Percentiles rank a stretch among this genome's conserved stretches.
Conservation (phyloP, 2,113 vertebrate genomes). For the Ictalurus punctatus region DNA sequence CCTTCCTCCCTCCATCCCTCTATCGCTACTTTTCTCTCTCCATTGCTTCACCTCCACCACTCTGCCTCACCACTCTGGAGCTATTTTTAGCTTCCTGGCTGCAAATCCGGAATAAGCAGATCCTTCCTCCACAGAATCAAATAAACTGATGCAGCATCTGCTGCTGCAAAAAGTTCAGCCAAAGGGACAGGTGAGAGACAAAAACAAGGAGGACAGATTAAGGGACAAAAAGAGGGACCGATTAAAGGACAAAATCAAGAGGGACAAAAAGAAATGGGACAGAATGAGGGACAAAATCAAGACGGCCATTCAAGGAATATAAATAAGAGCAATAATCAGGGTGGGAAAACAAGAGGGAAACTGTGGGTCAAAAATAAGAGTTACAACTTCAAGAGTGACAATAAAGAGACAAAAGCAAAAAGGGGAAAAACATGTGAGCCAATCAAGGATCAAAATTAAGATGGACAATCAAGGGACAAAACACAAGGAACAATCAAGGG, state of each 20-base stretch:
- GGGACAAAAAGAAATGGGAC: neutral
- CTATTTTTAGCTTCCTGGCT: constrained; percentile 34
- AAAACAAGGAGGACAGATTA: neutral
- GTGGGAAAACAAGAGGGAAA: neutral
- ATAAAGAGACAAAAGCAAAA: neutral
- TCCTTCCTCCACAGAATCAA: constrained; percentile 15
- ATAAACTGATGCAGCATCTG: constrained; percentile 3
- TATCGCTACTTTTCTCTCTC: neutral
- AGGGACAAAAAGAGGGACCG: neutral
- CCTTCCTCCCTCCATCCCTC: neutral
- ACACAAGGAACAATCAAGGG: neutral
- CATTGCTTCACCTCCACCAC: constrained; percentile 19
- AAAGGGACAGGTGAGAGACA: neutral
- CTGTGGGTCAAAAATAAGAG: neutral
- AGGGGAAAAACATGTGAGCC: neutral
- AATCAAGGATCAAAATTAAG: neutral
- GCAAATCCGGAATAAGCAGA: constrained; percentile 35
- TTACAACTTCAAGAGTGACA: neutral
- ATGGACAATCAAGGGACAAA: neutral
- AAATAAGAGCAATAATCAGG: neutral
- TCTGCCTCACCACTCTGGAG: constrained; percentile 26
- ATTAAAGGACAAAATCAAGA: neutral
- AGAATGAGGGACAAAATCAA: neutral
- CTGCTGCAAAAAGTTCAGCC: constrained; percentile 15
- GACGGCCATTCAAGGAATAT: neutral